A percentile compares a stretch with the other conserved stretches of the same genome.
Conservation (phyloP, 2,113 vertebrate species). For the Protomyctophum bolini region DNA sequence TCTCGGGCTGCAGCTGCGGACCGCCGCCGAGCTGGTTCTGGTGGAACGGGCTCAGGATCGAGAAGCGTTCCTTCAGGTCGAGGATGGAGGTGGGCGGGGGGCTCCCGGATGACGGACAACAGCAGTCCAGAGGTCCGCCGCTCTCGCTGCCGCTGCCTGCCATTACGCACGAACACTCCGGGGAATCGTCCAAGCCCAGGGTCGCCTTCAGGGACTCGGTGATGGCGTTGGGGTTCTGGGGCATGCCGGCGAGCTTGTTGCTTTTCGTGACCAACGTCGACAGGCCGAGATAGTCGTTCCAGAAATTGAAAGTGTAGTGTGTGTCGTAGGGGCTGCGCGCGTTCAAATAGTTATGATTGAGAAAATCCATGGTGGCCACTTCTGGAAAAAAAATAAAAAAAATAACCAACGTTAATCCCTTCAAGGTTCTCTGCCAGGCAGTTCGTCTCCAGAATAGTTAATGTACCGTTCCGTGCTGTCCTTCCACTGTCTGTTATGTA, state of each 20-base stretch:
- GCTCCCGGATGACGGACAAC: constrained; percentile 72
- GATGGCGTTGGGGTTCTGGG: constrained; percentile 81
- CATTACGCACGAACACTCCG: constrained; percentile 74
- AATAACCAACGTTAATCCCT: constrained; percentile 69
- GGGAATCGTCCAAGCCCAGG: constrained; percentile 80
- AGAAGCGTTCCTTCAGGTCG: constrained; percentile 82
- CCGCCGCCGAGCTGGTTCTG: constrained; percentile 59
- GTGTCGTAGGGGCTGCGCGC: constrained; percentile 77
- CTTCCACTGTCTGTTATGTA: constrained; percentile 67
- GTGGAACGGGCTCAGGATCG: constrained; percentile 79
- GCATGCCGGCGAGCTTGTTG: constrained; percentile 68
- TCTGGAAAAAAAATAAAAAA: constrained; percentile 35
- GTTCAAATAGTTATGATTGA: constrained; percentile 83
- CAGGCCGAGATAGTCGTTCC: constrained; percentile 86
- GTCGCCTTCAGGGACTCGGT: constrained; percentile 84
- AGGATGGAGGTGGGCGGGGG: constrained; percentile 78
- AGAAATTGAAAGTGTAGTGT: constrained; percentile 84
- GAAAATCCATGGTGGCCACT: constrained; percentile 81
- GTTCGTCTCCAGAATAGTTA: constrained; percentile 51
- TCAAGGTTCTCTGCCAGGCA: constrained; percentile 22
- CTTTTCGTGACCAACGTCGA: constrained; percentile 81
- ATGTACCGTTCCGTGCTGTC: constrained; percentile 47
- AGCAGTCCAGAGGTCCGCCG: constrained; percentile 74
- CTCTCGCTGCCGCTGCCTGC: constrained; percentile 62
- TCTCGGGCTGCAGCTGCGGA: constrained; percentile 70